Evolutionary conservation across 2,113 vertebrate species (phyloP), one percentile per base, ranked within the genome.

Genomic region (Apistogramma diplotaenia): DNA sequence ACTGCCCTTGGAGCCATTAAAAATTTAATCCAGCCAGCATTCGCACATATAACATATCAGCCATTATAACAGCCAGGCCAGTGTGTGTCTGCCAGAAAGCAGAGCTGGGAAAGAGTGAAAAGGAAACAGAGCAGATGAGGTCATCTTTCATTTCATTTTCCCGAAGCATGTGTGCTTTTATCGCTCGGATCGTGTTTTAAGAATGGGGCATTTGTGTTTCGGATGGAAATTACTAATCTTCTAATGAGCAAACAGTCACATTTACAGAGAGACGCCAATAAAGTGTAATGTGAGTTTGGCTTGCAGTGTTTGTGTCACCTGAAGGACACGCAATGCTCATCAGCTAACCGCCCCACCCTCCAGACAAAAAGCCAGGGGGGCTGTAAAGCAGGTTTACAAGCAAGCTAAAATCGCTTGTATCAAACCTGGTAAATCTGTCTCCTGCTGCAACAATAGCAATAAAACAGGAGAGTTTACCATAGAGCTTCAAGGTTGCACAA

Each of bases 1-100:
- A 88, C 88, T 89, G 93, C 88, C 93, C 91, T 92, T 90, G 89
- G 91, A 94, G 91, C 93, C 89, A 88, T 95, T 94, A 94, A 94
- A 95, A 95, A 94, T 95, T 31, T 94, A 94, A 95, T 95, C 94
- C 94, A 92, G 90, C 91, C 83, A 33, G 78, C 72, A 61, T 82
- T 89, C 51, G 53, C 89, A 92, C 91, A 93, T 94, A 93, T 92
- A 94, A 93, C 89, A 93, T 89, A 91, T 93, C 90, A 84, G 74
- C 89, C 88, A 88, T 94, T 93, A 92, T 79, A 88, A 75, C 65
- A 76, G 78, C 74, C 25, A 57, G 53, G 78, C 49, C 23, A 51
- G 58, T 83, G 84, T 92, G 87, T 92, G 87, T 70, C 79, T 37
- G 46, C 82, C 78, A 83, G 84, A 88, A 85, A 87, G 89, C 67